A percentile compares a stretch with the other conserved stretches of the same genome.
Evolutionary conservation across 2,113 vertebrate genomes (phyloP).

Genomic region (Rhabdornis inornatus): DNA sequence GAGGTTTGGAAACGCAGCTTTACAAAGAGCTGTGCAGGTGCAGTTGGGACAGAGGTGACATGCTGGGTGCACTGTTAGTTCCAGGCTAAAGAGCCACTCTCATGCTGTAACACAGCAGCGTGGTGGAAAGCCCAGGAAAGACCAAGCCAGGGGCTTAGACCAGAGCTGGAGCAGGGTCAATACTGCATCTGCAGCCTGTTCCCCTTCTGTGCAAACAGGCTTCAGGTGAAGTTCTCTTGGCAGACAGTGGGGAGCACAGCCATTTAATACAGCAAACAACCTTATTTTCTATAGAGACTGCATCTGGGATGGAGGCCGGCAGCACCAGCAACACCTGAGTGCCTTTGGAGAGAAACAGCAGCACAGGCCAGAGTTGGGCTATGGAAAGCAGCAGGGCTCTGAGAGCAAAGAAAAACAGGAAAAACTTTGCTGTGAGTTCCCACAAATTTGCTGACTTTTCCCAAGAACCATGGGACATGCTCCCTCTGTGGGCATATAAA

Average conservation of each 20-base stretch:
- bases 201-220: background rate
- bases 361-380: background rate
- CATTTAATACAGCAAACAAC: background rate
- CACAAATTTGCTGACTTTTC: background rate
- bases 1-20: background rate
- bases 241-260: background rate
- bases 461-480: background rate
- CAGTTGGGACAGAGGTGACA: background rate
- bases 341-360: background rate
- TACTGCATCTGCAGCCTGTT: background rate
- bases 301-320: background rate
- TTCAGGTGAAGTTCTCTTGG: background rate
- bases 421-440: background rate
- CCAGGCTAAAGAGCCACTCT: background rate
- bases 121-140: background rate
- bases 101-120: accelerated
- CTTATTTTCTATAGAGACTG: background rate
- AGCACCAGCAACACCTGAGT: background rate
- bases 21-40: background rate
- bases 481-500: background rate
- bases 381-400: background rate
- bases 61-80: background rate
- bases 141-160: background rate
- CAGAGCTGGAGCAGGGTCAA: background rate
- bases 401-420: background rate